Evolutionary conservation across 2,797 vertebrate genomes (phyloP), one percentile per base, ranked within the genome.

Genomic region (Mallotus villosus): DNA sequence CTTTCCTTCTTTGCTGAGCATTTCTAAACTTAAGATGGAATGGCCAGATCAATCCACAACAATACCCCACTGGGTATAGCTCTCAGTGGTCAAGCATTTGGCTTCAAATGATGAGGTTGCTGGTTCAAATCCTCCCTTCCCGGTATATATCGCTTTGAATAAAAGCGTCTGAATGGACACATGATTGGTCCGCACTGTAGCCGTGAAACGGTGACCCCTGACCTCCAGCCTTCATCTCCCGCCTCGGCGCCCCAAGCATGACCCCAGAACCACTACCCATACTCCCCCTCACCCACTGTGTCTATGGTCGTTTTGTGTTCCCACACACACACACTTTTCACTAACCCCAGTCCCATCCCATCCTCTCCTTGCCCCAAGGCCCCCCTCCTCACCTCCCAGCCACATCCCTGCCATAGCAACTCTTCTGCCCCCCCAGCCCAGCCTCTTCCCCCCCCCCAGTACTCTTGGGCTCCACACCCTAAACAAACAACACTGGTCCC

Each of bases 401-500:
- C 32, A n/a, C 16, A 9, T 21, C 37, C 24, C 46, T 71, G 25
- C 25, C 61, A 11, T 57, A 46, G 32, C 41, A 51, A 21, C 68
- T 41, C 24, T 19, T 55, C 24, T 46, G 27, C 46, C 24, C 71
- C 67, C 59, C 60, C 49, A 67, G 46, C 49, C 46, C 27, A 34
- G 57, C 53, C 41, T 59, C 57, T 41, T 32, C 74, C 71, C 37
- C 9, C 66, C 72, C 61, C 16, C 69, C 24, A 41, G 27, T 37
- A 71, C 41, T 21, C 88, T 91, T 90, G 90, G 86, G 90, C 92
- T 92, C 91, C 92, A 90, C 92, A 86, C 76, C 69, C 85, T 94
- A 88, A 94, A 91, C 90, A 95, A 95, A 95, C 93, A 94, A 76
- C 85, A 90, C 89, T 93, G 87, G 87, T 89, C 91, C 90, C 90